These are phyloP conservation scores for Mergus octosetaceus DNA, from an alignment of 2,797 vertebrate genomes.

Conservation along the genomic window DNA sequence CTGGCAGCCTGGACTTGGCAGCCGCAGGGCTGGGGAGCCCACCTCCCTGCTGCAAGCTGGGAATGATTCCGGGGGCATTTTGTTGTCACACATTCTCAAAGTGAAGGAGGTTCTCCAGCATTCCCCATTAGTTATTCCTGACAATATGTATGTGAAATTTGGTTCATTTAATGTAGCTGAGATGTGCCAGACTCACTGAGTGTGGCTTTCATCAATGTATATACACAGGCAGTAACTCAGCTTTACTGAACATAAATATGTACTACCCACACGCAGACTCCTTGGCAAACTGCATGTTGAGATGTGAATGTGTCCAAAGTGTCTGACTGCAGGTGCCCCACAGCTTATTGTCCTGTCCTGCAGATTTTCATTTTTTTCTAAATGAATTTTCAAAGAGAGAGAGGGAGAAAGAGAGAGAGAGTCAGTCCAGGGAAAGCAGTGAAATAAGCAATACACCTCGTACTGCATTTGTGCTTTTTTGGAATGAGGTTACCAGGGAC, in stretches of 20 bases:
- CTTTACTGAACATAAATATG: not conserved
- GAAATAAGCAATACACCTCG: not conserved
- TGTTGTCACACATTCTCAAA: not conserved
- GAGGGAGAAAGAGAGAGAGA: not conserved
- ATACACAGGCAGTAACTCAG: not conserved
- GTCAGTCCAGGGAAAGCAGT: not conserved
- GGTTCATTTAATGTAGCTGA: not conserved
- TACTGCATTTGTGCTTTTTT: not conserved
- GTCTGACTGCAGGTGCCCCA: not conserved
- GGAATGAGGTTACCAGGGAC: not conserved
- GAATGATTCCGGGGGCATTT: not conserved
- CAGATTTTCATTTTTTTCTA: not conserved
- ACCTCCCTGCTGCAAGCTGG: not conserved
- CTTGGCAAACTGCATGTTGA: not conserved
- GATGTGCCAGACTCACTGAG: not conserved
- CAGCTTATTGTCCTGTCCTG: not conserved
- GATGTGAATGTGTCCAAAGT: not conserved
- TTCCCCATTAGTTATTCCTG: not conserved
- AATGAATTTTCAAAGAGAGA: not conserved
- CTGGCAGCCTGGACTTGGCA: rapidly evolving
- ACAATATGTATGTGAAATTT: not conserved
- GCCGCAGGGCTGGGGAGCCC: rapidly evolving
- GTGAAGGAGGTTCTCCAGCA: not conserved
- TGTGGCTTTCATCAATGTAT: rapidly evolving
- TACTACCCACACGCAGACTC: not conserved